These are phyloP conservation scores for Molossus molossus DNA, from an alignment of 2,797 vertebrate species.

Conservation along the genomic window DNA sequence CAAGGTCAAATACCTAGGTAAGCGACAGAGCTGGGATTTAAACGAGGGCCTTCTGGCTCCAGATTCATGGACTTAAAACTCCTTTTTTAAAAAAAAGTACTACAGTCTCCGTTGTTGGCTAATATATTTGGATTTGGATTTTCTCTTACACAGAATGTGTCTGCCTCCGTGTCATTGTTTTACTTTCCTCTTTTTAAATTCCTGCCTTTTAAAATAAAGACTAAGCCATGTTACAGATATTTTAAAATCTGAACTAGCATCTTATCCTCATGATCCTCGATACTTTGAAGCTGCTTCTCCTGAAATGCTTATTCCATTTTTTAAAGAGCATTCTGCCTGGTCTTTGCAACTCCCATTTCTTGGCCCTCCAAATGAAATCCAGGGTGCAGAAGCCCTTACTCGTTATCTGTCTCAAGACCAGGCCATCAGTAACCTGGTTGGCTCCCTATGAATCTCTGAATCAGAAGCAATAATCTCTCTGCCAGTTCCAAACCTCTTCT, in stretches of 20 bases:
- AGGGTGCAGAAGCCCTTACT: not conserved
- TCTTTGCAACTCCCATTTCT: not conserved
- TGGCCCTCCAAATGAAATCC: constrained; percentile 51
- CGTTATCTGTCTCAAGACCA: not conserved
- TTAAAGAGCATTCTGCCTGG: not conserved
- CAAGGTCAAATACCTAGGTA: constrained; percentile 63
- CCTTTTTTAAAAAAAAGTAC: constrained; percentile 5
- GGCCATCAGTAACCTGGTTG: not conserved
- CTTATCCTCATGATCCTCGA: constrained; percentile 42
- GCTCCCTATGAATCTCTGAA: not conserved
- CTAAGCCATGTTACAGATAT: not conserved
- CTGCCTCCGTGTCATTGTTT: not conserved
- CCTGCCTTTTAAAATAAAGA: not conserved
- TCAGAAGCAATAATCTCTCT: not conserved
- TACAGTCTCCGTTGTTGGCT: not conserved
- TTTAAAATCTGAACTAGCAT: constrained; percentile 61
- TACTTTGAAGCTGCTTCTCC: constrained; percentile 59
- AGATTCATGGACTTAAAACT: not conserved
- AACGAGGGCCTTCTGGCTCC: not conserved
- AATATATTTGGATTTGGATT: constrained; percentile 13
- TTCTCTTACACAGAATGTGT: constrained; percentile 41
- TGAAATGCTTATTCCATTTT: constrained; percentile 57
- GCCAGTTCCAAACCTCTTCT: not conserved
- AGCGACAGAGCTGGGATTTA: constrained; percentile 48
- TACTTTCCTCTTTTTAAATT: constrained; percentile 44